Base-by-base conservation (phyloP, 1,140 invertebrate species). In the Bombus ignitus region DNA sequence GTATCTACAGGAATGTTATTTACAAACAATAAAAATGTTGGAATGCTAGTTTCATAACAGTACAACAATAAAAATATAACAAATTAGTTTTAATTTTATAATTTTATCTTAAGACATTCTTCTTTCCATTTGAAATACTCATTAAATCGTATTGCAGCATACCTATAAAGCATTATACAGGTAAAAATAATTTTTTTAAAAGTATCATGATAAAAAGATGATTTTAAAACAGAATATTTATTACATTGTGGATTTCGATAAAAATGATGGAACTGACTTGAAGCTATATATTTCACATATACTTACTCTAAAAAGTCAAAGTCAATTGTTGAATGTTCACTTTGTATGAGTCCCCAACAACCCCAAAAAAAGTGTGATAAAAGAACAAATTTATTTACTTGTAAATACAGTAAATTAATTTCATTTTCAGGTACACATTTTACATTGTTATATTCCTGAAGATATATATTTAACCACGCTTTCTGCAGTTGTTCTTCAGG, bases 221-320 rank as follows among this genome's bases (percentile, higher is more conserved):
- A 80, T 42, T 70, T 78, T n/a, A 76, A 66, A 47, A 47, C 32
- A 32, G 44, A 66, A 28, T n/a, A 62, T 62, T 35, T 71, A 32
- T 72, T 53, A 47, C 25, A 72, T 71, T 25, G 66, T 68, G n/a
- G n/a, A 57, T 76, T 71, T 65, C n/a, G 32, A 13, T n/a, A 32
- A 35, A 65, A 68, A 37, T 65, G 44, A 65, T 25, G 57, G 13
- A 32, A 6, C 0, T 32, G 1, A 32, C 39, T 73, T 12, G 42
- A 1, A 47, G 15, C 47, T 25, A 37, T 18, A 68, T 25, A 35
- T 37, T 65, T 32, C n/a, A 65, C 5, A 32, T 32, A 59, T 87
- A 96, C 96, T 96, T 96, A 99, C 98, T 96, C 96, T 81, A 98
- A 95, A 96, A 98, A 99, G 95, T 99, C 98, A 95, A 99, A 99